These are phyloP conservation scores for Tubulanus polymorphus DNA, from an alignment of 2,888 invertebrate genomes.

Conservation along the genomic window DNA sequence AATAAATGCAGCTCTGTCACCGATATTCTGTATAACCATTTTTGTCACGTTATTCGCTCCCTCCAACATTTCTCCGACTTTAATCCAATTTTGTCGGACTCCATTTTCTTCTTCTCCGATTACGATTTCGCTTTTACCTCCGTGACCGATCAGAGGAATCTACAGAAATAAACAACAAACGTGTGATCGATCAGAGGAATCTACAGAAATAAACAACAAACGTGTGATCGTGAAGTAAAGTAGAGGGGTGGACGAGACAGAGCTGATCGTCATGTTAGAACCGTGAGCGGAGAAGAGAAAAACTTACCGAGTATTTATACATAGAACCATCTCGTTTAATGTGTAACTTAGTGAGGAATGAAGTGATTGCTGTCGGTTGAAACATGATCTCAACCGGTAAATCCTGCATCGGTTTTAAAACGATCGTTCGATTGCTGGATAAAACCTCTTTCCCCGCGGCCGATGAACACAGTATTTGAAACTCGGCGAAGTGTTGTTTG, in stretches of 20 bases:
- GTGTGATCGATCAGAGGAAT: background rate
- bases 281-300: background rate
- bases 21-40: constrained; percentile 21
- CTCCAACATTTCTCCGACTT: constrained; percentile 16
- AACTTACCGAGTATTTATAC: constrained; percentile 26
- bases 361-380: constrained; percentile 20
- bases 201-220: background rate
- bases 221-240: no score
- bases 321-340: constrained; percentile 21
- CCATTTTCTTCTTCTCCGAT: constrained; percentile 19
- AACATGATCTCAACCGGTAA: constrained; percentile 26
- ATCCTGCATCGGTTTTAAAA: constrained; percentile 22
- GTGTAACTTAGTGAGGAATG: constrained; percentile 23
- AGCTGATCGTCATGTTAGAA: background rate
- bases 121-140: constrained; percentile 20
- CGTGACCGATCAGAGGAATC: constrained; percentile 25
- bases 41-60: constrained; percentile 15
- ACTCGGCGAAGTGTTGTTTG: no score
- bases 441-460: no score
- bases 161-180: constrained; percentile 1
- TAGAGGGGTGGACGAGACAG: no score
- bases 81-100: constrained; percentile 15
- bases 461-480: no score
- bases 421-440: no score
- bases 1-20: constrained; percentile 22